phyloP scores from a whole-genome alignment of 2,888 invertebrate genomes.

The Priapulus caudatus region DNA sequence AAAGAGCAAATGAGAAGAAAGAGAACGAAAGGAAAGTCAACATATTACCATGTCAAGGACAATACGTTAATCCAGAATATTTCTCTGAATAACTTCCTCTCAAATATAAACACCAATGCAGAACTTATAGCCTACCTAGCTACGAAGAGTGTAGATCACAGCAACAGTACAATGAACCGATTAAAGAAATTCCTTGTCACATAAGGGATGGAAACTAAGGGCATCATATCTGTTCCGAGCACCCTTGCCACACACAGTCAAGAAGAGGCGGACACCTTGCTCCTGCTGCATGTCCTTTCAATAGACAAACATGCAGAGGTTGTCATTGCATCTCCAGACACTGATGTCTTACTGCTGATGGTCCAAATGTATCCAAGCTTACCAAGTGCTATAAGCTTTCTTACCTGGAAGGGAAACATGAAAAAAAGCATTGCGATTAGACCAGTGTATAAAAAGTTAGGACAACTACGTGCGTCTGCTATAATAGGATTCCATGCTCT shows the following conservation, averaged over 20 bases:
- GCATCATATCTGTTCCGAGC: conserved; percentile 8
- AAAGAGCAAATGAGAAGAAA: conserved; percentile 15
- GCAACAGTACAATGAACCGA: conserved; percentile 13
- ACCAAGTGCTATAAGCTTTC: background rate
- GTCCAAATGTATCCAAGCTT: background rate
- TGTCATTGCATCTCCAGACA: background rate
- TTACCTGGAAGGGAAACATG: background rate
- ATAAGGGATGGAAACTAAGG: conserved; percentile 13
- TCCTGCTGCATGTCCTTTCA: background rate
- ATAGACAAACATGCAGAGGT: background rate
- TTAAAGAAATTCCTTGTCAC: conserved; percentile 15
- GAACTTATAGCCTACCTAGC: conserved; percentile 15
- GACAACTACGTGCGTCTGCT: conserved; percentile 13
- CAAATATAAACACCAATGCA: conserved; percentile 14
- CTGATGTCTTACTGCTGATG: background rate
- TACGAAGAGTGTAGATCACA: conserved; percentile 12
- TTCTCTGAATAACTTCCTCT: conserved; percentile 16
- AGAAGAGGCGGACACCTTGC: conserved; percentile 1
- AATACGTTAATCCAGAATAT: conserved; percentile 15
- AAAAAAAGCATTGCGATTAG: conserved; percentile 10
- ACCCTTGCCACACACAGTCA: background rate
- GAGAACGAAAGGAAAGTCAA: conserved; percentile 16
- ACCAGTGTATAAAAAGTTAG: conserved; percentile 12
- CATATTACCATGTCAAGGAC: conserved; percentile 15
- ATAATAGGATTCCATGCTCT: conserved; percentile 14